Percentiles rank a stretch among this genome's conserved stretches.
Conservation (phyloP, 2,113 vertebrate species). For the Mormoops blainvillei region DNA sequence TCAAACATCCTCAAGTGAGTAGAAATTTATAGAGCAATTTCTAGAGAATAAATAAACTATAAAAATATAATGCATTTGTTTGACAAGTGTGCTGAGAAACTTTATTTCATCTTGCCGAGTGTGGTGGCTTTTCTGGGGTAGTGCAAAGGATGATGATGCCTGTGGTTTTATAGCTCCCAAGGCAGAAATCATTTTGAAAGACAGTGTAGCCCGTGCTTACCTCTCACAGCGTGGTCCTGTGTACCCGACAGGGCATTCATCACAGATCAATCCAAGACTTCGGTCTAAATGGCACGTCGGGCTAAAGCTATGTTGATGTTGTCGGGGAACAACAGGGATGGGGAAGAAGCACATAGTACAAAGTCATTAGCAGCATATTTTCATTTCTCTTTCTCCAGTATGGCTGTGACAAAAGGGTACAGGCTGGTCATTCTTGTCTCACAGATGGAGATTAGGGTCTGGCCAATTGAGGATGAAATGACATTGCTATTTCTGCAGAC, state of each 20-base stretch:
- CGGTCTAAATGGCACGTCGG: constrained; percentile 90
- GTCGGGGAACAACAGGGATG: constrained; percentile 71
- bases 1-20: constrained; percentile 52
- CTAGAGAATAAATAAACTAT: constrained; percentile 57
- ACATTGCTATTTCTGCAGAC: constrained; percentile 80
- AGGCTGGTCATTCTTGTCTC: constrained; percentile 63
- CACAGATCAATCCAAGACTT: constrained; percentile 87
- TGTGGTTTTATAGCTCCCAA: constrained; percentile 32
- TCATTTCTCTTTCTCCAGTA: constrained; percentile 37
- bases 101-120: constrained; percentile 37
- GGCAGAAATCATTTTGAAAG: constrained; percentile 16
- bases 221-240: constrained; percentile 90
- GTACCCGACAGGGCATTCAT: constrained; percentile 88
- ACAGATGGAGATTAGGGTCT: constrained; percentile 77
- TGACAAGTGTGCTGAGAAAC: constrained; percentile 38
- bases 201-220: constrained; percentile 78
- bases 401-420: constrained; percentile 62
- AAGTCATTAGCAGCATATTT: constrained; percentile 68
- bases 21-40: constrained; percentile 54
- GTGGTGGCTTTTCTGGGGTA: background rate
- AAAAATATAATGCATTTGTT: background rate
- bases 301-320: constrained; percentile 89
- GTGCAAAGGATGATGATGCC: background rate
- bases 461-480: constrained; percentile 77
- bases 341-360: constrained; percentile 74